Percentiles rank a stretch among this genome's conserved stretches.
These are phyloP conservation scores for Phorcus lineatus DNA, from an alignment of 2,888 invertebrate species.

Conservation along the genomic window DNA sequence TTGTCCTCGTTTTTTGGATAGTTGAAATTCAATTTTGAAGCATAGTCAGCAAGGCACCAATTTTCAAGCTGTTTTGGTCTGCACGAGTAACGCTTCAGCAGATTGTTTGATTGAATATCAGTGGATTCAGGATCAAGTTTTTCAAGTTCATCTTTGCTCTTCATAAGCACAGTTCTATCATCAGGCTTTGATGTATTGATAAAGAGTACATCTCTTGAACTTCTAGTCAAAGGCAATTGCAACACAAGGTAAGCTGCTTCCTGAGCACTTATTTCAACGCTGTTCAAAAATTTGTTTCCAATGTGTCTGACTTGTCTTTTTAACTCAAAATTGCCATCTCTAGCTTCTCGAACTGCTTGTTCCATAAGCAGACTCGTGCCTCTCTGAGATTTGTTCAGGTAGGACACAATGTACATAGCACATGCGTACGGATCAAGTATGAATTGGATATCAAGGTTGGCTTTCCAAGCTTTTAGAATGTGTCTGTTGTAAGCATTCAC, in stretches of 20 bases:
- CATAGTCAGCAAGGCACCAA: slow-evolving; percentile 42
- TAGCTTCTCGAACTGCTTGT: slow-evolving; percentile 42
- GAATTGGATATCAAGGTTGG: no score
- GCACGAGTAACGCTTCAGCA: slow-evolving; percentile 39
- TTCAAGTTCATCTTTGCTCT: slow-evolving; percentile 46
- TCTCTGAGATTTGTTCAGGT: slow-evolving; percentile 46
- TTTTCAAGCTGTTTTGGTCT: slow-evolving; percentile 35
- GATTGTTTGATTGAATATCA: slow-evolving; percentile 39
- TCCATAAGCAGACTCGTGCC: slow-evolving; percentile 49
- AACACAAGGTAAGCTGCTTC: slow-evolving; percentile 56
- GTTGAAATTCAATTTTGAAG: slow-evolving; percentile 30
- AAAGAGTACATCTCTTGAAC: slow-evolving; percentile 44
- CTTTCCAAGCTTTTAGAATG: no score
- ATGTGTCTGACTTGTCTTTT: slow-evolving; percentile 44
- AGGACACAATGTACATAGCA: slow-evolving; percentile 49
- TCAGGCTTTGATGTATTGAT: slow-evolving; percentile 53
- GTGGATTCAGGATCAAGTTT: slow-evolving; percentile 40
- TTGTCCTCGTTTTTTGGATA: no score
- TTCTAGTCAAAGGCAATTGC: slow-evolving; percentile 46
- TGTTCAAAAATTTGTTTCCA: slow-evolving; percentile 56
- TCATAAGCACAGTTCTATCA: slow-evolving; percentile 48
- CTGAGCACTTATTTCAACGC: slow-evolving; percentile 57
- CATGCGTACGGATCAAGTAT: no score
- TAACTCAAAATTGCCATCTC: slow-evolving; percentile 32
- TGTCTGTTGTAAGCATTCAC: slow-evolving; percentile 36